phyloP scores from a whole-genome alignment of 2,888 invertebrate genomes.

The Callinectes sapidus region DNA sequence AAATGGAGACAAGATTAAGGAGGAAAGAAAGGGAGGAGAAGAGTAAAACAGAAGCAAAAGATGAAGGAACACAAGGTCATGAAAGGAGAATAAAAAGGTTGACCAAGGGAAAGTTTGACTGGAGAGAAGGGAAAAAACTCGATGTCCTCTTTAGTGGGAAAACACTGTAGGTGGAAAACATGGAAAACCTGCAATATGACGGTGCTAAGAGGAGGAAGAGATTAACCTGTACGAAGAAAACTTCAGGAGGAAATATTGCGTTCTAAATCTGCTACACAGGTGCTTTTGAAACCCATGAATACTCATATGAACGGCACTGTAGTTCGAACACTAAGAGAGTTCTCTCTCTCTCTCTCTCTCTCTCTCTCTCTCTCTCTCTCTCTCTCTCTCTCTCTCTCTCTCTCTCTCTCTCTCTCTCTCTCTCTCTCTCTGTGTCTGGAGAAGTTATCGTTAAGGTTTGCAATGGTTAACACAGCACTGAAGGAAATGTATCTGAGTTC shows the following conservation, averaged over 20 bases:
- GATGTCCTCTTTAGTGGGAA: neutral
- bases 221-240: neutral
- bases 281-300: neutral
- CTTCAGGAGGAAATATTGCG: neutral
- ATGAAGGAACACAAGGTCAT: neutral
- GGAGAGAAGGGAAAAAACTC: neutral
- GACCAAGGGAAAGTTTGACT: neutral
- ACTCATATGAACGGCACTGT: neutral
- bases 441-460: neutral
- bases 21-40: neutral
- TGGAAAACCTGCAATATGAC: neutral
- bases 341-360: neutral
- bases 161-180: neutral
- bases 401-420: neutral
- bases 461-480: constrained; percentile 4
- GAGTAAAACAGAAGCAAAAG: neutral
- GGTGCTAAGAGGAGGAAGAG: neutral
- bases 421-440: no score
- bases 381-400: neutral
- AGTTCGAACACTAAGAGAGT: neutral
- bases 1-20: neutral
- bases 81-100: neutral
- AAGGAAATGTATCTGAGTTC: constrained; percentile 47
- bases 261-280: neutral
- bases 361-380: neutral